Base-by-base conservation (phyloP, 2,888 invertebrate species). In the Doris montereyensis region DNA sequence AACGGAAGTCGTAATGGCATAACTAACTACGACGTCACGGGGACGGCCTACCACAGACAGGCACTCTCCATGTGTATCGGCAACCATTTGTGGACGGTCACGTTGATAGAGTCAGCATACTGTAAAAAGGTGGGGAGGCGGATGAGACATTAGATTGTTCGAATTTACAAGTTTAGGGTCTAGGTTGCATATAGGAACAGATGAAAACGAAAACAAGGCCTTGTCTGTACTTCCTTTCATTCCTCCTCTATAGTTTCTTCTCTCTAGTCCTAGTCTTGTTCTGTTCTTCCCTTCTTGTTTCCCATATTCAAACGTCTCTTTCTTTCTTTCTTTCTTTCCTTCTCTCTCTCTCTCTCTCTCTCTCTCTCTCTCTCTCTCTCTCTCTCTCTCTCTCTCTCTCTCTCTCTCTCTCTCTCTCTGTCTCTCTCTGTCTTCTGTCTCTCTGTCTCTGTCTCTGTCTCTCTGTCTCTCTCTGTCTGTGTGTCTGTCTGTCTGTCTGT, bases 21-120 rank as follows among this genome's bases (percentile, higher is more conserved):
- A n/a, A n/a, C n/a, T n/a, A n/a, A n/a, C n/a, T n/a, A n/a, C n/a
- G n/a, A n/a, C n/a, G n/a, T n/a, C n/a, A n/a, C n/a, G 17, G 52
- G 52, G 52, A 8, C 10, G 8, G 4, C 75, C 28, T 72, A 79
- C 79, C 79, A 79, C 10, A 79, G 65, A 34, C 79, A 79, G 13
- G 79, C 79, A 26, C 79, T 76, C 71, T 79, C 79, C 79, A 79
- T 79, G 28, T 79, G 79, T 5, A 79, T 60, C 1, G 79, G 79
- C 79, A 79, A 75, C 79, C 79, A 79, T n/a, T 79, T 79, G 62
- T 79, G 79, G 21, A 75, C 79, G 13, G 79, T 75, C 76, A 79
- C 75, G 4, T 74, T 75, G 71, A 79, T 75, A 1, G 79, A 79
- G 32, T 79, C 79, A 5, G 79, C 79, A 21, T 76, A 79, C 79